A percentile compares a stretch with the other conserved stretches of the same genome.
These are phyloP conservation scores for Stenodera caucasica DNA, from an alignment of 2,888 invertebrate species.

Conservation along the genomic window DNA sequence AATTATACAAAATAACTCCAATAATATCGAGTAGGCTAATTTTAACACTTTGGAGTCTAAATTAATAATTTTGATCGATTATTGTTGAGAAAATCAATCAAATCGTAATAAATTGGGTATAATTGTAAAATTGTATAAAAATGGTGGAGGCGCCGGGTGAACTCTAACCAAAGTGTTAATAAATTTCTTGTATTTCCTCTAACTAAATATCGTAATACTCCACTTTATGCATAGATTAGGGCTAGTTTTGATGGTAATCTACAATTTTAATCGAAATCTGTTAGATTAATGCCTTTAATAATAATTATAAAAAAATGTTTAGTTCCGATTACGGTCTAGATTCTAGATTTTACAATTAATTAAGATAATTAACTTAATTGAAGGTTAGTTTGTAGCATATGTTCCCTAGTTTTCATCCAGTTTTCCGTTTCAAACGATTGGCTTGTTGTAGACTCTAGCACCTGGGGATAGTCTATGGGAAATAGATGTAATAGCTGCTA, in stretches of 20 bases:
- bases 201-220: background rate
- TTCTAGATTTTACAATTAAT: no score
- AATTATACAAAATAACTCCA: background rate
- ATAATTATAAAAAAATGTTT: background rate
- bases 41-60: background rate
- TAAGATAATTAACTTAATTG: background rate
- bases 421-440: background rate
- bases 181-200: no score
- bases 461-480: constrained; percentile 21
- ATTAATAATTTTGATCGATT: no score
- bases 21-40: background rate
- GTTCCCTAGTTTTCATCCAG: background rate
- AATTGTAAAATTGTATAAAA: background rate
- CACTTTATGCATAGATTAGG: background rate
- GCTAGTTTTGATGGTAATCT: background rate
- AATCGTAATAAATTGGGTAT: background rate
- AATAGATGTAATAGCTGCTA: constrained; percentile 43
- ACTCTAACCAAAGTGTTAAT: background rate
- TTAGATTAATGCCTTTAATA: background rate
- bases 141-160: background rate
- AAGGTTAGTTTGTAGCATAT: background rate
- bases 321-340: no score
- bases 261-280: background rate
- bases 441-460: constrained; percentile 38
- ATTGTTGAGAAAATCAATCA: no score